Evolutionary conservation across 2,113 vertebrate genomes (phyloP).

Genomic region (Seriola aureovittata): DNA sequence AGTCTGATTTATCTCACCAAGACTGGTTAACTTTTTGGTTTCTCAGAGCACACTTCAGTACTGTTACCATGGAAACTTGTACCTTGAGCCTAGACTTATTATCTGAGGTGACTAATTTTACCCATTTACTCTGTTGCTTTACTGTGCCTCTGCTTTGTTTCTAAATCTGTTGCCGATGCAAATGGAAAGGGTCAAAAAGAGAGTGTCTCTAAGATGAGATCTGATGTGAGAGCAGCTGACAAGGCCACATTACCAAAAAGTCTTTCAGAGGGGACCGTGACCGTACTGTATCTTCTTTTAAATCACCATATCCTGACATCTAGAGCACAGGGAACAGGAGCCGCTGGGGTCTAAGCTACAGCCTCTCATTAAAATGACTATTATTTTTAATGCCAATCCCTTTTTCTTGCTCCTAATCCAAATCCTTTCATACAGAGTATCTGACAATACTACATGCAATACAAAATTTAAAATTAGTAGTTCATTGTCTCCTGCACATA

Average conservation of each 20-base stretch:
- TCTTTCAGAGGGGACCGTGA: not conserved
- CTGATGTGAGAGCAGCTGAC: constrained; percentile 7
- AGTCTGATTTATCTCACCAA: constrained; percentile 7
- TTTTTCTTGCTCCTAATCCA: too few relatives aligned
- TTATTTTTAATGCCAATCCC: too few relatives aligned
- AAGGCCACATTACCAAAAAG: constrained; percentile 3
- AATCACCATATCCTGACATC: not conserved
- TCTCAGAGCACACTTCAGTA: not conserved
- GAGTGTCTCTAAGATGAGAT: constrained; percentile 9
- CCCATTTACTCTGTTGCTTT: constrained; percentile 3
- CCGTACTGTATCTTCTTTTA: not conserved
- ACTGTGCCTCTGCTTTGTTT: constrained; percentile 1
- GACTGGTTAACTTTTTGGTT: constrained; percentile 21
- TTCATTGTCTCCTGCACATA: too few relatives aligned
- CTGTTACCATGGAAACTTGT: constrained; percentile 54
- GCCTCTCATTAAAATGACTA: not conserved
- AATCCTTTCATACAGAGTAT: too few relatives aligned
- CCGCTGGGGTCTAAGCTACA: too few relatives aligned
- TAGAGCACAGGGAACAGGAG: too few relatives aligned
- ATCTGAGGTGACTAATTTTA: constrained; percentile 49
- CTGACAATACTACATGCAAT: too few relatives aligned
- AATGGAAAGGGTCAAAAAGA: constrained; percentile 4
- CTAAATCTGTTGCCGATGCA: not conserved
- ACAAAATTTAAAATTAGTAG: too few relatives aligned
- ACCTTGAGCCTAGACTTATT: constrained; percentile 14